Percentiles rank a stretch among this genome's conserved stretches.
Evolutionary conservation across 2,113 vertebrate genomes (phyloP).

Genomic region (Holacanthus passer): DNA sequence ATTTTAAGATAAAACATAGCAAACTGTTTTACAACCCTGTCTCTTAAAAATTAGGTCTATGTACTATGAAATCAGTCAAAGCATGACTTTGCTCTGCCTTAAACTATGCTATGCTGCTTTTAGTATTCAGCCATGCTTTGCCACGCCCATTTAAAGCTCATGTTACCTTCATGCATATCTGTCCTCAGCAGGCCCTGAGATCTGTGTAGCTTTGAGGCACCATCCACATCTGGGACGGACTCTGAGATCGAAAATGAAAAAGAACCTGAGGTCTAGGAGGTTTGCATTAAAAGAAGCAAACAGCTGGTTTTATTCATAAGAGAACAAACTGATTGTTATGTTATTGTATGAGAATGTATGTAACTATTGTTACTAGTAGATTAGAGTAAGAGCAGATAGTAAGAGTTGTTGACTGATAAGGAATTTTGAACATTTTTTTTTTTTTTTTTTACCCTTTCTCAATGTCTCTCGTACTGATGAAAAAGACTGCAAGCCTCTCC

Average conservation of each 20-base stretch:
- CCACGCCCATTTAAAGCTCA: not conserved
- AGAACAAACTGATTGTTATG: not conserved
- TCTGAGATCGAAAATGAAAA: constrained; percentile 17
- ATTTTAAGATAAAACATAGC: not conserved
- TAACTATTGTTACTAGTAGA: not conserved
- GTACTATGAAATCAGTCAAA: too few species aligned
- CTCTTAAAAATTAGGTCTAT: not conserved
- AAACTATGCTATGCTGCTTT: not conserved
- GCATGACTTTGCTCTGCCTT: not conserved
- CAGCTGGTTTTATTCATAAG: not conserved
- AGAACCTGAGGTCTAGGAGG: not conserved
- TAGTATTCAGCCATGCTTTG: not conserved
- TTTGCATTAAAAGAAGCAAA: not conserved
- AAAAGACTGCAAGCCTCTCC: constrained; percentile 62
- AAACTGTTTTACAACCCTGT: not conserved
- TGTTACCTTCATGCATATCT: constrained; percentile 22
- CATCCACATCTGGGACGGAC: not conserved
- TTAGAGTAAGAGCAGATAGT: not conserved
- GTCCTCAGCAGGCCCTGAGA: constrained; percentile 8
- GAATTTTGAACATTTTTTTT: too few species aligned
- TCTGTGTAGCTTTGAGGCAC: not conserved
- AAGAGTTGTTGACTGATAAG: not conserved
- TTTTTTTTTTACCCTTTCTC: constrained; percentile 52
- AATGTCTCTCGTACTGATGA: constrained; percentile 60
- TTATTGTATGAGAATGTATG: not conserved